A percentile compares a stretch with the other conserved stretches of the same genome.
phyloP scores from a whole-genome alignment of 2,113 vertebrate genomes.

The Myotis lucifugus region DNA sequence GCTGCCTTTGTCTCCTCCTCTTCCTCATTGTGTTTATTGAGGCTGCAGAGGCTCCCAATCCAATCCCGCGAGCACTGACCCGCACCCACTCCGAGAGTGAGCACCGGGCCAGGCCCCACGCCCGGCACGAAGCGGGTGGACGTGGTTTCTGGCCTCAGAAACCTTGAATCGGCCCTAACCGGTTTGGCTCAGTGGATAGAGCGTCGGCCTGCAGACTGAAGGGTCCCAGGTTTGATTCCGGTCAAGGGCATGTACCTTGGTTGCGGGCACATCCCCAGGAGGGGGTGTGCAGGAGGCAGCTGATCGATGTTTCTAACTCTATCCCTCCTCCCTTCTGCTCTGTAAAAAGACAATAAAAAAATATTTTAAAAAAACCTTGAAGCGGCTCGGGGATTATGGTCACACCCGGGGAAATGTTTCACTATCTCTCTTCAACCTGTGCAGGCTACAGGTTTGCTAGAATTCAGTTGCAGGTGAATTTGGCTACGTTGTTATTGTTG shows the following conservation, averaged over 20 bases:
- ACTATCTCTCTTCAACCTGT: background rate
- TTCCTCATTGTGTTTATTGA: conserved; percentile 3
- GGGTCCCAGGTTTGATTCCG: too few species aligned
- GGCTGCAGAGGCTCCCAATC: background rate
- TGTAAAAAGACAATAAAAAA: too few species aligned
- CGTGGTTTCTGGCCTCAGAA: background rate
- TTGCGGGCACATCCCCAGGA: too few species aligned
- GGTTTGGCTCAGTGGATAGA: too few species aligned
- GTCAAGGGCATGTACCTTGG: too few species aligned
- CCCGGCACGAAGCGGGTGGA: rapidly evolving
- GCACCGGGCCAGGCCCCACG: background rate
- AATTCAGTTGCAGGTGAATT: background rate
- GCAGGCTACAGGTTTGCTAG: background rate
- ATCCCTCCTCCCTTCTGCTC: too few species aligned
- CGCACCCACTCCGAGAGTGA: background rate
- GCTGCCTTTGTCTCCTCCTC: background rate
- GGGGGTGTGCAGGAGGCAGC: too few species aligned
- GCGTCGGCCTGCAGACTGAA: too few species aligned
- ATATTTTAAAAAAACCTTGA: background rate
- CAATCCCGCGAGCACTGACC: background rate
- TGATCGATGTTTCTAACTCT: too few species aligned
- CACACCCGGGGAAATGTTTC: background rate
- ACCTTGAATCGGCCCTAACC: background rate
- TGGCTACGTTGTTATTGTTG: background rate
- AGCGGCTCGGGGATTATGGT: background rate